Percentiles rank a stretch among this genome's conserved stretches.
Evolutionary conservation across 2,797 vertebrate genomes (phyloP).

Genomic region (Myiotriccus ornatus): DNA sequence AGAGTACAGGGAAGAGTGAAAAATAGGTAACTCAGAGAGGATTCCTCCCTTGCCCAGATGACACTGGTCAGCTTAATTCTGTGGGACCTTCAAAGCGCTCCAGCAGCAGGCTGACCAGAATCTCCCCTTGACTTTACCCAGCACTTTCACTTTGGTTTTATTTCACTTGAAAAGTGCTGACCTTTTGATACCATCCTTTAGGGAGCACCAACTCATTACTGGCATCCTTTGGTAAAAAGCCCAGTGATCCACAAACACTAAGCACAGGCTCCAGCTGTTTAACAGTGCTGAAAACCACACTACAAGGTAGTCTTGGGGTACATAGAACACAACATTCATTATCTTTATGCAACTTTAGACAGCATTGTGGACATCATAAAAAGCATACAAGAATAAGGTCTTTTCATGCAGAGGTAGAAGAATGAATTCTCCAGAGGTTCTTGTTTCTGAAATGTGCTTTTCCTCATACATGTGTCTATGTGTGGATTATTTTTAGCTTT

Average conservation of each 20-base stretch:
- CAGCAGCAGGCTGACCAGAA: background rate
- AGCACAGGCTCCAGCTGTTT: background rate
- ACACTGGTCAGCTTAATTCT: background rate
- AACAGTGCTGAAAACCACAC: background rate
- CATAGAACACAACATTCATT: background rate
- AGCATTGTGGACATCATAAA: background rate
- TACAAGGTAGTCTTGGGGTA: background rate
- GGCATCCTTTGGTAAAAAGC: background rate
- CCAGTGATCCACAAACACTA: background rate
- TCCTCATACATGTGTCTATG: background rate
- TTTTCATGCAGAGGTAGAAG: background rate
- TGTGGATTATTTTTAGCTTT: background rate
- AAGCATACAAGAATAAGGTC: background rate
- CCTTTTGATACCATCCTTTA: background rate
- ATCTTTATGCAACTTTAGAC: background rate
- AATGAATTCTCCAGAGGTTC: background rate
- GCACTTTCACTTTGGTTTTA: background rate
- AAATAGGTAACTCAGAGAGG: background rate
- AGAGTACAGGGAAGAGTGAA: background rate
- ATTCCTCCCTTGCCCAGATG: background rate
- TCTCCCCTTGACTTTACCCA: background rate
- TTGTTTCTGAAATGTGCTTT: background rate
- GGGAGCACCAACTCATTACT: background rate
- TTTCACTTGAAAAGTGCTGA: background rate
- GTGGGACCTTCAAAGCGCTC: background rate